A percentile compares a stretch with the other conserved stretches of the same genome.
These are phyloP conservation scores for Lithobius niger DNA, from an alignment of 1,140 invertebrate genomes.

Conservation along the genomic window DNA sequence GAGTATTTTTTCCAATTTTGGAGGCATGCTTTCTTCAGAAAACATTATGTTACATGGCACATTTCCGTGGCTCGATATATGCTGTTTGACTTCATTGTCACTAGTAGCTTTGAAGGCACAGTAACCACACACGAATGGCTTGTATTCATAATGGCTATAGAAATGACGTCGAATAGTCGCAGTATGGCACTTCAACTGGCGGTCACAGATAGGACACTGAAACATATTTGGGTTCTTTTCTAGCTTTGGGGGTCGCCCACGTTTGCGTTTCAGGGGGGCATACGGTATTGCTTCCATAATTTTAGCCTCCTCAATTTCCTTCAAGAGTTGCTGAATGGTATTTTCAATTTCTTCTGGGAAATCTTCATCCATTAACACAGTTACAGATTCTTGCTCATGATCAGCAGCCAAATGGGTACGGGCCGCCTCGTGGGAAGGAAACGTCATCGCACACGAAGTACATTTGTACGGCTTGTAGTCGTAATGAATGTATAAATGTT, in stretches of 20 bases:
- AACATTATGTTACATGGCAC: not conserved
- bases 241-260: not conserved
- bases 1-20: conserved; percentile 4
- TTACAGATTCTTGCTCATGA: conserved; percentile 4
- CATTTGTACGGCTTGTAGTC: conserved; percentile 13
- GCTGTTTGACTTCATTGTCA: conserved; percentile 7
- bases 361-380: not conserved
- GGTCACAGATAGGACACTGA: conserved; percentile 11
- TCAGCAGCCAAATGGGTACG: not conserved
- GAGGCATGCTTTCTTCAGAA: not conserved
- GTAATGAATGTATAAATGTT: conserved; percentile 14
- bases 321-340: conserved; percentile 4
- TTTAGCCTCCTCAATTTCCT: not conserved
- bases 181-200: conserved; percentile 5
- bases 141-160: conserved; percentile 13
- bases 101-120: conserved; percentile 7
- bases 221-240: not conserved
- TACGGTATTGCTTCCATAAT: not conserved
- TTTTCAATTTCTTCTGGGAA: conserved; percentile 9
- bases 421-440: conserved; percentile 2
- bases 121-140: conserved; percentile 14
- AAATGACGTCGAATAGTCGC: conserved; percentile 11
- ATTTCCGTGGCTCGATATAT: conserved; percentile 12
- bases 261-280: not conserved
- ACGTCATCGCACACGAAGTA: conserved; percentile 10